Conservation (phyloP, 1,140 invertebrate genomes). For the Papilio aristodemus region DNA sequence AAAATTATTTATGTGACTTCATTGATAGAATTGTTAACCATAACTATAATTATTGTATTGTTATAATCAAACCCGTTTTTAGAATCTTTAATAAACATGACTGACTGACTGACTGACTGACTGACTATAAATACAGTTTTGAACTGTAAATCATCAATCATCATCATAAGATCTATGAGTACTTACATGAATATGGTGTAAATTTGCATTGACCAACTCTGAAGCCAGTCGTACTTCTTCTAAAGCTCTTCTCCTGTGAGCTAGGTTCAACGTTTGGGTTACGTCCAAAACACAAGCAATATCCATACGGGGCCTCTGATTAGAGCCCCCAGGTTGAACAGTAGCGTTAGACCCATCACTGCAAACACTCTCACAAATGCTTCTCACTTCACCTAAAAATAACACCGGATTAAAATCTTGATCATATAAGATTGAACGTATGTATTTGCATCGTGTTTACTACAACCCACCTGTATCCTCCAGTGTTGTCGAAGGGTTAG, state of each 20-base stretch:
- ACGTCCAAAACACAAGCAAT: slow-evolving; percentile 95
- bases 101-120: too few relatives aligned
- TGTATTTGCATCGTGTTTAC: slow-evolving; percentile 48
- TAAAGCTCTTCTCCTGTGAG: slow-evolving; percentile 88
- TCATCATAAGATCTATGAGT: background rate
- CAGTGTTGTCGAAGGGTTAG: slow-evolving; percentile 58
- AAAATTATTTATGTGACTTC: slow-evolving; percentile 9
- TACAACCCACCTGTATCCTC: slow-evolving; percentile 68
- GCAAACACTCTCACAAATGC: slow-evolving; percentile 87
- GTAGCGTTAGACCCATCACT: slow-evolving; percentile 87
- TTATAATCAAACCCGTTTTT: background rate
- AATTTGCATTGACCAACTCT: slow-evolving; percentile 87
- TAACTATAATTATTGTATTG: background rate
- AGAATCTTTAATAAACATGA: background rate
- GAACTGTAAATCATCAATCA: too few relatives aligned
- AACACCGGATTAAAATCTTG: slow-evolving; percentile 46
- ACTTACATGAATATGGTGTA: slow-evolving; percentile 90
- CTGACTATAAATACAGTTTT: too few relatives aligned
- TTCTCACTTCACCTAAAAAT: slow-evolving; percentile 81
- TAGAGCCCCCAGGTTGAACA: slow-evolving; percentile 76
- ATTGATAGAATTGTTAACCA: background rate
- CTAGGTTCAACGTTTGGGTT: slow-evolving; percentile 85
- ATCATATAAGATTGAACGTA: slow-evolving; percentile 47
- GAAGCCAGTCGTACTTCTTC: slow-evolving; percentile 93
- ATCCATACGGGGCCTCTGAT: slow-evolving; percentile 88